Conservation (phyloP, 23 tunicate species). For the Trididemnum nubilum region DNA sequence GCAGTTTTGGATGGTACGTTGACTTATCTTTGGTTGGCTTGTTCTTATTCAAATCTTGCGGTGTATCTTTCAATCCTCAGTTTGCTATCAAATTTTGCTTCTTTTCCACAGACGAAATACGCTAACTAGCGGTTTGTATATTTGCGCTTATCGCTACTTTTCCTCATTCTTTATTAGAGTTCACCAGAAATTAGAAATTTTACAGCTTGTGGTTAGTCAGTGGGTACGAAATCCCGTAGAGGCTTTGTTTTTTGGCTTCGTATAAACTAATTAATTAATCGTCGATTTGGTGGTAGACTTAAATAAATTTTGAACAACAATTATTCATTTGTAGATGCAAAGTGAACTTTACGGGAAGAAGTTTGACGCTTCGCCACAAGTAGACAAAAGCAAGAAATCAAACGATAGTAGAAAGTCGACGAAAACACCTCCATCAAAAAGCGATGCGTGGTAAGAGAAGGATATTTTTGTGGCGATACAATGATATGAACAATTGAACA, state of each 20-base stretch:
- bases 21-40: neutral
- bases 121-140: no score
- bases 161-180: no score
- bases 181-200: no score
- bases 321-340: slow-evolving; percentile 16
- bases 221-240: no score
- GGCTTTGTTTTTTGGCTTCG: no score
- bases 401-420: neutral
- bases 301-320: no score
- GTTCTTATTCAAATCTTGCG: neutral
- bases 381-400: neutral
- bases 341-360: slow-evolving; percentile 35
- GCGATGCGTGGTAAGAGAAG: slow-evolving; percentile 47
- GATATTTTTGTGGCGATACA: neutral
- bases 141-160: no score
- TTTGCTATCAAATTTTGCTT: neutral
- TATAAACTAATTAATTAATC: no score
- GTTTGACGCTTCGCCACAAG: slow-evolving; percentile 22
- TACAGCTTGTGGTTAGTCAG: no score
- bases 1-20: slow-evolving; percentile 81
- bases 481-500: neutral
- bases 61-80: neutral
- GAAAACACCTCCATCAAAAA: neutral
- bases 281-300: no score
- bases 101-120: neutral